Conservation (phyloP, 2,113 vertebrate species). For the Colossoma macropomum region DNA sequence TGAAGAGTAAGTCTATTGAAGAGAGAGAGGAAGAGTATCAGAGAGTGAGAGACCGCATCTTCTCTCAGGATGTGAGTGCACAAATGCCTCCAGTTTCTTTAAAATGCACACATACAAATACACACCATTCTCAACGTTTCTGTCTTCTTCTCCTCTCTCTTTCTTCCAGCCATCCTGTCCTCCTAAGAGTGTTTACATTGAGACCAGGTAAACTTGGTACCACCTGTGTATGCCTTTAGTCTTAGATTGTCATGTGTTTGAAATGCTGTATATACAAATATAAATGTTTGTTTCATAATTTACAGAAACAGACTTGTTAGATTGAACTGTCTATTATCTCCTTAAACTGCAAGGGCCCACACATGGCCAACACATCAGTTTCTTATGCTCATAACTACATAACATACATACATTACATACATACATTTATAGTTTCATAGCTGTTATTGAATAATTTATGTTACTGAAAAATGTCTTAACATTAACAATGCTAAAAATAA, state of each 20-base stretch:
- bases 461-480: neutral
- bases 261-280: neutral
- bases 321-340: neutral
- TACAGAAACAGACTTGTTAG: neutral
- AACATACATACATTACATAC: too few relatives aligned
- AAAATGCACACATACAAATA: neutral
- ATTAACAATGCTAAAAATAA: too few relatives aligned
- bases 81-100: neutral
- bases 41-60: constrained; percentile 95
- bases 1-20: constrained; percentile 98
- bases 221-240: too few relatives aligned
- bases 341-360: too few relatives aligned
- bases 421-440: neutral
- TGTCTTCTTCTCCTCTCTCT: constrained; percentile 64
- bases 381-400: too few relatives aligned
- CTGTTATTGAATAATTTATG: neutral
- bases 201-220: constrained; percentile 81
- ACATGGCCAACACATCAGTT: neutral
- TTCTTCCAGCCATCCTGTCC: constrained; percentile 86
- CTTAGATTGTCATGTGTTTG: neutral
- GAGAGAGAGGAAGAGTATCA: constrained; percentile 98
- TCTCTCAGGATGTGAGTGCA: constrained; percentile 93
- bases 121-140: constrained; percentile 12
- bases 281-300: neutral
- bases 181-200: constrained; percentile 86